A percentile compares a stretch with the other conserved stretches of the same genome.
Conservation (phyloP, 2,888 invertebrate genomes). For the Eupithecia abbreviata region DNA sequence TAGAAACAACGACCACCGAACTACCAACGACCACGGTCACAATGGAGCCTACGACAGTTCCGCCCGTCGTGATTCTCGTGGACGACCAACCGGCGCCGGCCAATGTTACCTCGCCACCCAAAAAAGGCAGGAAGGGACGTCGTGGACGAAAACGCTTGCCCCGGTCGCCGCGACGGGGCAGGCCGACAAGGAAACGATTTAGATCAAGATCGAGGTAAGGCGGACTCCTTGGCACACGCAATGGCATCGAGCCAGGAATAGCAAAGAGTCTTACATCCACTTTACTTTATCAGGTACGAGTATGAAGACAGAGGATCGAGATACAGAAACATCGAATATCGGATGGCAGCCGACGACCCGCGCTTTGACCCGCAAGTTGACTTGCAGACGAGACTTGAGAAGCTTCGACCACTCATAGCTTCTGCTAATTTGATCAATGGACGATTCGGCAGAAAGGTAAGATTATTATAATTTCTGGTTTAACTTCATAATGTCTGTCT, state of each 20-base stretch:
- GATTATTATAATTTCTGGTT: too few relatives aligned
- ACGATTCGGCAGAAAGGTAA: slow-evolving; percentile 89
- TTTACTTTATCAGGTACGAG: slow-evolving; percentile 58
- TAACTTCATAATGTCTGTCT: too few relatives aligned
- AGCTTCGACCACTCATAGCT: slow-evolving; percentile 83
- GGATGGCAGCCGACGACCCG: slow-evolving; percentile 81
- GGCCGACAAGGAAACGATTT: slow-evolving; percentile 79
- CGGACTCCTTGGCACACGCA: slow-evolving; percentile 35
- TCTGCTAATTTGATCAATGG: slow-evolving; percentile 91
- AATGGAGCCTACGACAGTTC: slow-evolving; percentile 62
- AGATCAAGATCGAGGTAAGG: slow-evolving; percentile 70
- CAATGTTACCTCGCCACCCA: slow-evolving; percentile 65
- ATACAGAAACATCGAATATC: slow-evolving; percentile 77
- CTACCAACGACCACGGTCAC: slow-evolving; percentile 60
- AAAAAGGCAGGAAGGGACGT: slow-evolving; percentile 65
- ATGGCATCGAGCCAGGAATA: slow-evolving; percentile 36
- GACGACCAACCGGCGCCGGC: slow-evolving; percentile 77
- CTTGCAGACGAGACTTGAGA: slow-evolving; percentile 74
- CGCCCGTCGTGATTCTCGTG: slow-evolving; percentile 76
- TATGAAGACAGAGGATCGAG: slow-evolving; percentile 70
- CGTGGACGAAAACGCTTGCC: slow-evolving; percentile 72
- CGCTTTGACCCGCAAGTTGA: slow-evolving; percentile 80
- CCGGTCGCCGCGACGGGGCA: slow-evolving; percentile 73
- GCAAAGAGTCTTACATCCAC: slow-evolving; percentile 13
- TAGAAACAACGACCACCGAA: slow-evolving; percentile 68